These are phyloP conservation scores for Percopsis omiscomaycus DNA, from an alignment of 2,797 vertebrate species.

Conservation along the genomic window DNA sequence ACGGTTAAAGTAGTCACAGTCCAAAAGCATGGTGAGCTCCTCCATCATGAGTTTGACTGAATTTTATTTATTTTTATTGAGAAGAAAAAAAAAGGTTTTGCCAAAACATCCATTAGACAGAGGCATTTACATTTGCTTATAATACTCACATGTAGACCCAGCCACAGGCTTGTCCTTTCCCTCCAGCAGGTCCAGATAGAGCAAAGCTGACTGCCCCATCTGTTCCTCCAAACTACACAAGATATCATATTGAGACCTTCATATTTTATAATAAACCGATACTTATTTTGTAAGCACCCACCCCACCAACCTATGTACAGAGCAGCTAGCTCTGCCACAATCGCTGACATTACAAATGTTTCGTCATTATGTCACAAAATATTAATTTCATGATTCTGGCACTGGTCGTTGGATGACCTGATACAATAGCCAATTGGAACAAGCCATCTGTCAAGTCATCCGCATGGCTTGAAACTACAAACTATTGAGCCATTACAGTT, in stretches of 20 bases:
- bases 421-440: too few species aligned
- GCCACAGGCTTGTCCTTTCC: conserved; percentile 88
- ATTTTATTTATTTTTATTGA: not conserved
- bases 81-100: not conserved
- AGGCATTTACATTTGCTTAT: not conserved
- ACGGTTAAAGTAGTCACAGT: conserved; percentile 88
- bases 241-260: too few species aligned
- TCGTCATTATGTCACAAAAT: too few species aligned
- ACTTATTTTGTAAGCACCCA: too few species aligned
- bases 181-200: conserved; percentile 91
- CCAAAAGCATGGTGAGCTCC: conserved; percentile 82
- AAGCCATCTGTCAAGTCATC: too few species aligned
- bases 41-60: conserved; percentile 90
- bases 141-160: conserved; percentile 91
- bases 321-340: too few species aligned
- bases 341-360: too few species aligned
- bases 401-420: too few species aligned
- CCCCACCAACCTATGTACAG: too few species aligned
- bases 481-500: too few species aligned
- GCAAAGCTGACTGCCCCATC: conserved; percentile 86
- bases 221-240: conserved; percentile 85
- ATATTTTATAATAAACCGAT: not conserved
- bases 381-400: too few species aligned
- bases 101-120: not conserved
- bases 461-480: too few species aligned